These are phyloP conservation scores for Drosophila mayaguana DNA, from an alignment of 2,888 invertebrate genomes.

Conservation along the genomic window DNA sequence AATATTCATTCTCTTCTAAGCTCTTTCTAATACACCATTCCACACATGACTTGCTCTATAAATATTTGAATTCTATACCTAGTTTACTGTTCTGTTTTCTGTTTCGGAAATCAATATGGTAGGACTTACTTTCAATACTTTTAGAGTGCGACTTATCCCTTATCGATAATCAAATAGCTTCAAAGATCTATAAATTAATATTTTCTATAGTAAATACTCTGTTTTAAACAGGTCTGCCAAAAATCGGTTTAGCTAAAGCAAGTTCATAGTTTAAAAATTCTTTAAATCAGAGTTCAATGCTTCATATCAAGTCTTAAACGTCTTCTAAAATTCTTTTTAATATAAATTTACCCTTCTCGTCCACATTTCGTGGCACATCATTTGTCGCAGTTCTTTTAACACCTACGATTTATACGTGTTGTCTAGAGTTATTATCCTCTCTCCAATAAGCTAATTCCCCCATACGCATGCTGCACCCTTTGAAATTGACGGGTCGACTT, in stretches of 20 bases:
- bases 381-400: constrained; percentile 58
- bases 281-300: background rate
- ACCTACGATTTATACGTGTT: constrained; percentile 60
- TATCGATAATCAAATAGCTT: too few species aligned
- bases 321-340: background rate
- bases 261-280: background rate
- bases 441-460: constrained; percentile 15
- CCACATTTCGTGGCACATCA: constrained; percentile 1
- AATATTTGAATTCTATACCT: too few species aligned
- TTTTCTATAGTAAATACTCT: background rate
- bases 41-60: too few species aligned
- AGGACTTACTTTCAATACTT: too few species aligned
- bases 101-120: too few species aligned
- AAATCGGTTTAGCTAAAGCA: background rate
- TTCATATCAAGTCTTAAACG: too few species aligned
- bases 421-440: constrained; percentile 17
- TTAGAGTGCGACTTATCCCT: too few species aligned
- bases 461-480: constrained; percentile 23
- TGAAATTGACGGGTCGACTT: constrained; percentile 29
- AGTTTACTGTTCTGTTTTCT: too few species aligned
- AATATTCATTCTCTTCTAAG: too few species aligned
- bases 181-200: background rate
- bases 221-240: too few species aligned
- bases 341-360: background rate
- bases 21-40: too few species aligned